phyloP scores from a whole-genome alignment of 2,888 invertebrate species.

The Acleris sparsana region DNA sequence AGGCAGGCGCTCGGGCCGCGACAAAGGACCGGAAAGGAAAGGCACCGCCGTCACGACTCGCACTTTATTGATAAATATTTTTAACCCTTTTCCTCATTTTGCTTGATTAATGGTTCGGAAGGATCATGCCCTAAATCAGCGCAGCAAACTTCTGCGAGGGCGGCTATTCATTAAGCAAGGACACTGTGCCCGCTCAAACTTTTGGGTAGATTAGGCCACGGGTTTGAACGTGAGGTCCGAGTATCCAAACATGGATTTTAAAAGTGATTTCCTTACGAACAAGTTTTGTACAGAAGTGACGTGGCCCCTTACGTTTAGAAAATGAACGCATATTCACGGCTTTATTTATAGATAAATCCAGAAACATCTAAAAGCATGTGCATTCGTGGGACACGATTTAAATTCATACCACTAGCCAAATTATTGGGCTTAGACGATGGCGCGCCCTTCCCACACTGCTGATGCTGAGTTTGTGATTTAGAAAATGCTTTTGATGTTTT shows the following conservation, averaged over 20 bases:
- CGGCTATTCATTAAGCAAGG: constrained; percentile 32
- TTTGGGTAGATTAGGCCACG: constrained; percentile 26
- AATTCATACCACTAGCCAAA: no score
- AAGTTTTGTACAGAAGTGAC: background rate
- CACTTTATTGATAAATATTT: constrained; percentile 37
- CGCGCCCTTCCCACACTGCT: no score
- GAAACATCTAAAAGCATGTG: no score
- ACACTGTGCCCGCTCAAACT: constrained; percentile 22
- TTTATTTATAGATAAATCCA: no score
- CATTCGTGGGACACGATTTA: no score
- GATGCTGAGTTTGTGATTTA: no score
- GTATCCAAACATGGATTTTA: constrained; percentile 15
- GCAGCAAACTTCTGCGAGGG: constrained; percentile 23
- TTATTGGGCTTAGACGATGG: no score
- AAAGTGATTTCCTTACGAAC: background rate
- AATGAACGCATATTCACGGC: no score
- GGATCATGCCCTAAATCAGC: constrained; percentile 36
- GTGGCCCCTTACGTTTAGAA: no score
- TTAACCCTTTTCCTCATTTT: constrained; percentile 37
- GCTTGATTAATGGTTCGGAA: constrained; percentile 36
- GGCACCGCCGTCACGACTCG: constrained; percentile 27
- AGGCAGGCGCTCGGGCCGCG: constrained; percentile 18
- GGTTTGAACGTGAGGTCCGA: constrained; percentile 4
- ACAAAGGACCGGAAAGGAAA: constrained; percentile 22
- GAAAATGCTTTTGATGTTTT: no score